Evolutionary conservation across 2,797 vertebrate species (phyloP).

Genomic region (Prionace glauca): DNA sequence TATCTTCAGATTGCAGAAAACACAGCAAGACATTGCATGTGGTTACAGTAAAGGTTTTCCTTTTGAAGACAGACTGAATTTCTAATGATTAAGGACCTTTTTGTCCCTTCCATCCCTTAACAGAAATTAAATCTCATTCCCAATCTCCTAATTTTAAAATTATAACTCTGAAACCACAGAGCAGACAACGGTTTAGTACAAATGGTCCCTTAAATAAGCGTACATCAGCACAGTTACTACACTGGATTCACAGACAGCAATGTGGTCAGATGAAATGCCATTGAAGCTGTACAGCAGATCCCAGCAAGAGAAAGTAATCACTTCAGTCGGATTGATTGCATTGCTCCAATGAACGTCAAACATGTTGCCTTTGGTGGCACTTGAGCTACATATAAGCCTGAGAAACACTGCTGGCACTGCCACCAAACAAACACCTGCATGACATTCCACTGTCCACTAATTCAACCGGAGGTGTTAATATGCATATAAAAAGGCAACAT

Average conservation of each 20-base stretch:
- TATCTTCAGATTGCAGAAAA: slow-evolving; percentile 21
- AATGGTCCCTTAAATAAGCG: slow-evolving; percentile 26
- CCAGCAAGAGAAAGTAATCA: not conserved
- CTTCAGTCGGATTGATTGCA: not conserved
- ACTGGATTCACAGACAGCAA: not conserved
- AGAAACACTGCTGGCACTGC: not conserved
- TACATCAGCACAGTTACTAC: not conserved
- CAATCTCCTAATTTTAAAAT: slow-evolving; percentile 25
- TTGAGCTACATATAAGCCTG: not conserved
- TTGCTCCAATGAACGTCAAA: not conserved
- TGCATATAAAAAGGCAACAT: not conserved
- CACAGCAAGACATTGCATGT: slow-evolving; percentile 7
- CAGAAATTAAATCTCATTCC: slow-evolving; percentile 8
- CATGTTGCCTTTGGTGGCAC: not conserved
- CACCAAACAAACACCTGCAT: not conserved
- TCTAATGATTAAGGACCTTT: slow-evolving; percentile 3
- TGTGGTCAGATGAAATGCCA: not conserved
- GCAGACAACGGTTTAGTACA: not conserved
- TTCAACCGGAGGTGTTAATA: not conserved
- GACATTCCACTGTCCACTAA: not conserved
- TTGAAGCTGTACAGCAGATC: slow-evolving; percentile 22
- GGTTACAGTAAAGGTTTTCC: not conserved
- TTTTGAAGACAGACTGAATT: slow-evolving; percentile 2
- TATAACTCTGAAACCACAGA: not conserved
- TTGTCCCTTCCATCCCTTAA: not conserved